These are phyloP conservation scores for Camelus bactrianus DNA, from an alignment of 2,113 vertebrate genomes.

Conservation along the genomic window DNA sequence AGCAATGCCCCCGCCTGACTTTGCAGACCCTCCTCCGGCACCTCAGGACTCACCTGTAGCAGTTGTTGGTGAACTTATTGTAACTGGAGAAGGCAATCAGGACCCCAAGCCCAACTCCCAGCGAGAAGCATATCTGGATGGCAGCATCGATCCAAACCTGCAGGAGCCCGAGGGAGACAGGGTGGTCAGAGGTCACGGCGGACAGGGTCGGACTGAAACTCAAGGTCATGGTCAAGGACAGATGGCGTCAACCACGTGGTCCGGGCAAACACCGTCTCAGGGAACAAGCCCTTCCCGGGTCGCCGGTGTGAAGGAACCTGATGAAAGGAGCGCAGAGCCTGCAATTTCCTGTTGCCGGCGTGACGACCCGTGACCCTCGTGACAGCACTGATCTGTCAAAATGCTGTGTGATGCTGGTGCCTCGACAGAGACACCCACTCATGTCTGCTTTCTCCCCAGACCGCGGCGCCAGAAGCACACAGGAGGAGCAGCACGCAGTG, in stretches of 20 bases:
- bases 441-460: rapidly evolving
- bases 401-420: rapidly evolving
- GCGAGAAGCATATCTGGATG: slow-evolving; percentile 98
- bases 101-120: slow-evolving; percentile 98
- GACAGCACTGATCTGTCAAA: rapidly evolving
- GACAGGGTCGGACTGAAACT: slow-evolving; percentile 55
- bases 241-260: neutral
- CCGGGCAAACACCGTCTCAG: neutral
- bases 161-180: slow-evolving; percentile 70
- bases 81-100: slow-evolving; percentile 99
- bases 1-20: rapidly evolving
- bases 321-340: neutral
- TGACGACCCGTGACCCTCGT: neutral
- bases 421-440: rapidly evolving
- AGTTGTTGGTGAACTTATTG: slow-evolving; percentile 99
- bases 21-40: rapidly evolving
- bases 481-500: too few species aligned
- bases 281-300: neutral
- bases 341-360: rapidly evolving
- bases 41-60: slow-evolving; percentile 93
- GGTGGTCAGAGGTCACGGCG: slow-evolving; percentile 84
- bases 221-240: slow-evolving; percentile 21
- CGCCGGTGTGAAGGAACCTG: neutral
- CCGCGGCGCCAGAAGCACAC: too few species aligned
- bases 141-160: slow-evolving; percentile 99